phyloP scores from a whole-genome alignment of 2,113 vertebrate genomes.

The Epinephelus lanceolatus region DNA sequence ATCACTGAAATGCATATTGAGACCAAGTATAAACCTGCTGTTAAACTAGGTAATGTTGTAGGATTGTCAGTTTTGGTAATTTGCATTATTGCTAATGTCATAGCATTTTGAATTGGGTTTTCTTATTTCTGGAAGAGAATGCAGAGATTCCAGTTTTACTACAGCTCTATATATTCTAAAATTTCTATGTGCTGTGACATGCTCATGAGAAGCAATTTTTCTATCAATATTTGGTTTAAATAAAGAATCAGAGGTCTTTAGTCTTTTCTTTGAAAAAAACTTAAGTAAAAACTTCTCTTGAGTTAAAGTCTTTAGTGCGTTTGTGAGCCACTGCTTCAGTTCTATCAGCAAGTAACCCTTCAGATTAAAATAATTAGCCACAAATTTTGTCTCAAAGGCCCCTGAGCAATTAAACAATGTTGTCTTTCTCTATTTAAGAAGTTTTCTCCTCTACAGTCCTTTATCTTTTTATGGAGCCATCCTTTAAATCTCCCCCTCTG shows the following conservation, averaged over 20 bases:
- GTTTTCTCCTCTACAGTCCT: slow-evolving; percentile 13
- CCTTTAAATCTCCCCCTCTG: slow-evolving; percentile 14
- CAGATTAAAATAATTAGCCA: slow-evolving; percentile 43
- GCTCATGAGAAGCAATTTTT: not conserved
- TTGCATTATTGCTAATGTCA: not conserved
- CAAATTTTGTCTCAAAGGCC: slow-evolving; percentile 15
- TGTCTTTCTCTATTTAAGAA: not conserved
- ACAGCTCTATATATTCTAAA: not conserved
- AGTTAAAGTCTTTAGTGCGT: not conserved
- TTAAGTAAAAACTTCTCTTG: not conserved
- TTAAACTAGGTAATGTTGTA: not conserved
- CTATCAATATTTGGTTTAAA: not conserved
- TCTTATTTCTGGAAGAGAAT: not conserved
- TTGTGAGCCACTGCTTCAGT: slow-evolving; percentile 4
- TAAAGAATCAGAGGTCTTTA: not conserved
- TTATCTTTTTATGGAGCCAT: slow-evolving; percentile 33
- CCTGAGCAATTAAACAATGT: slow-evolving; percentile 24
- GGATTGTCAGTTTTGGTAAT: not conserved
- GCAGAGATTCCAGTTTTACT: not conserved
- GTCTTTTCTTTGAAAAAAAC: not conserved
- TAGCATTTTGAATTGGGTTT: too few relatives aligned
- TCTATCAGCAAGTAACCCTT: slow-evolving; percentile 5
- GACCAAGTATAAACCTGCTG: not conserved
- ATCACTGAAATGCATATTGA: not conserved
- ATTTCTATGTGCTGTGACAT: not conserved